Conservation (phyloP, 2,888 invertebrate species). For the Polydrusus pterygomalis region DNA sequence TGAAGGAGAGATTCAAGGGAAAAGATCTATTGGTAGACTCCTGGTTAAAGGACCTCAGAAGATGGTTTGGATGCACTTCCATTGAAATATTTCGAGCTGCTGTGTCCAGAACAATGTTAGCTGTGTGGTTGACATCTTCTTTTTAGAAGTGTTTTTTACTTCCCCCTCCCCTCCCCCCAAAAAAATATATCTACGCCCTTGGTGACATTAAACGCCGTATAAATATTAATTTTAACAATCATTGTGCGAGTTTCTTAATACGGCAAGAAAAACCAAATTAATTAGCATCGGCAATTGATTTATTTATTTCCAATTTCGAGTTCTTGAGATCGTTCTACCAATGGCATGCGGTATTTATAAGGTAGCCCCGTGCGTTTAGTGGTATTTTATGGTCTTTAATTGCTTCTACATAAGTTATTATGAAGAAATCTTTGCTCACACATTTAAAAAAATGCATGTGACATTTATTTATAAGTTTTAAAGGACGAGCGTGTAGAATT, state of each 20-base stretch:
- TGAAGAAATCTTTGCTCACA: constrained; percentile 38
- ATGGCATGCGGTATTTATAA: constrained; percentile 33
- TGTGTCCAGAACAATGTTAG: too few species aligned
- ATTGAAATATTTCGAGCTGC: too few species aligned
- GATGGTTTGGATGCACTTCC: too few species aligned
- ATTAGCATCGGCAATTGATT: constrained; percentile 65
- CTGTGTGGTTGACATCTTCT: too few species aligned
- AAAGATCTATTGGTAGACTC: too few species aligned
- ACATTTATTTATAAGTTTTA: constrained; percentile 3
- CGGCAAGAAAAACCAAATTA: constrained; percentile 62
- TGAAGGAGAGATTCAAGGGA: too few species aligned
- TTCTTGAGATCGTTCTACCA: constrained; percentile 16
- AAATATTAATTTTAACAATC: constrained; percentile 67
- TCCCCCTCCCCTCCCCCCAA: too few species aligned
- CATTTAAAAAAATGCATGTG: constrained; percentile 49
- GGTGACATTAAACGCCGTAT: constrained; percentile 63
- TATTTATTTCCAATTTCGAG: constrained; percentile 54
- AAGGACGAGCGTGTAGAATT: background rate
- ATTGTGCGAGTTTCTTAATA: constrained; percentile 64
- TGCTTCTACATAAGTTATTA: constrained; percentile 52
- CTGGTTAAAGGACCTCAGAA: too few species aligned
- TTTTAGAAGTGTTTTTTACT: too few species aligned
- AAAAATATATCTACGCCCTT: too few species aligned
- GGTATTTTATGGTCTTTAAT: constrained; percentile 52
- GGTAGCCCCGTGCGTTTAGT: constrained; percentile 33